Percentiles rank a stretch among this genome's conserved stretches.
Conservation (phyloP, 2,888 invertebrate species). For the Melinaea menophilus region DNA sequence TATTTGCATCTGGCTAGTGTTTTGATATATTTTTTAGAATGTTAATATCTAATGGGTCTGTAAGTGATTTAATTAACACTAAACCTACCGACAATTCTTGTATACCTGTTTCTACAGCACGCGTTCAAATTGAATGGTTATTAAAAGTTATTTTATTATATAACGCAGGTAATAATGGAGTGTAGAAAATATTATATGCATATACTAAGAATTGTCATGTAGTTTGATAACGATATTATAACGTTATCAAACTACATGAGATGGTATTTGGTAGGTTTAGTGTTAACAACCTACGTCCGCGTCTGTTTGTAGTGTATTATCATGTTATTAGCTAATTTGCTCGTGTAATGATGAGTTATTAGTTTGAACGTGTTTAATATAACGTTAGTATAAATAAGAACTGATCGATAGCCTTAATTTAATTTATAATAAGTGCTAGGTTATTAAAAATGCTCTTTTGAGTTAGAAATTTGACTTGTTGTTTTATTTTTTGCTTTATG, state of each 20-base stretch:
- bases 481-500: conserved; percentile 53
- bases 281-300: conserved; percentile 10
- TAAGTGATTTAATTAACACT: conserved; percentile 11
- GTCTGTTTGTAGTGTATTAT: conserved; percentile 17
- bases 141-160: too few relatives aligned
- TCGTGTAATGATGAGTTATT: conserved; percentile 29
- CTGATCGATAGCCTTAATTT: conserved; percentile 77
- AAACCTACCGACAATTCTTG: too few relatives aligned
- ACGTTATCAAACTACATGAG: too few relatives aligned
- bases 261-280: too few relatives aligned
- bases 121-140: too few relatives aligned
- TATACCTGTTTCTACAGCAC: too few relatives aligned
- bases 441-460: conserved; percentile 75
- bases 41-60: conserved; percentile 20
- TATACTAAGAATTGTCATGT: too few relatives aligned
- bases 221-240: too few relatives aligned
- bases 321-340: conserved; percentile 1
- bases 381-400: conserved; percentile 71
- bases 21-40: conserved; percentile 49
- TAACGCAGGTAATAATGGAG: too few relatives aligned
- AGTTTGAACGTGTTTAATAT: conserved; percentile 42
- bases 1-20: conserved; percentile 48
- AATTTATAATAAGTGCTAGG: conserved; percentile 75
- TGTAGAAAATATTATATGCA: too few relatives aligned
- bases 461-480: conserved; percentile 68